phyloP scores from a whole-genome alignment of 2,113 vertebrate species.

The Brachyhypopomus occidentalis region DNA sequence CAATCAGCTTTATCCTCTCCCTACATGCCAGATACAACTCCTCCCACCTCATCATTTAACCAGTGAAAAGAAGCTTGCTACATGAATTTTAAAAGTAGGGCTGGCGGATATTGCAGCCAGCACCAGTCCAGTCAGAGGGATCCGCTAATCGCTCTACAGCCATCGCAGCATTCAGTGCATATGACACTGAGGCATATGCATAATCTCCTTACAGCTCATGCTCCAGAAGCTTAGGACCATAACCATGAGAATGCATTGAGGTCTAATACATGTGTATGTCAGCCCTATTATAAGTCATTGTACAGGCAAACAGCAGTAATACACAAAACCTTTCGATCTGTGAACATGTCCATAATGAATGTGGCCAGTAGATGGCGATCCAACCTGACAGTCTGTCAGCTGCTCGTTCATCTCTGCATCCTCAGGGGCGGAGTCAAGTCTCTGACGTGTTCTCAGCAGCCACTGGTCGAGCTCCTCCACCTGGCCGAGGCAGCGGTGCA shows the following conservation, averaged over 20 bases:
- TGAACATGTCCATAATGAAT: neutral
- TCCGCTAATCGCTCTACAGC: conserved; percentile 66
- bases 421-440: conserved; percentile 77
- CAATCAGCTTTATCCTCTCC: conserved; percentile 18
- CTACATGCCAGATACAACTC: conserved; percentile 18
- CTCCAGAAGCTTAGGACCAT: conserved; percentile 69
- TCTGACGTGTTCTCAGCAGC: conserved; percentile 85
- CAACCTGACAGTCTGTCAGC: conserved; percentile 92
- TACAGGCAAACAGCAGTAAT: too few species aligned
- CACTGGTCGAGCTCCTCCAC: conserved; percentile 93
- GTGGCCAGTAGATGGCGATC: neutral
- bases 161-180: conserved; percentile 64
- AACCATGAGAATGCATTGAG: conserved; percentile 61
- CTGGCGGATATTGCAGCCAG: conserved; percentile 50
- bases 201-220: conserved; percentile 84
- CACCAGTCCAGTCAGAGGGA: conserved; percentile 64
- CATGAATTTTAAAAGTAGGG: conserved; percentile 63
- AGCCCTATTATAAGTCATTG: too few species aligned
- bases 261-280: too few species aligned
- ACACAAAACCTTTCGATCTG: neutral
- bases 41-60: conserved; percentile 40
- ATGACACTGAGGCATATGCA: conserved; percentile 68
- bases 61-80: conserved; percentile 42
- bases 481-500: conserved; percentile 87
- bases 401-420: conserved; percentile 94